Evolutionary conservation across 2,797 vertebrate genomes (phyloP), one percentile per base, ranked within the genome.

Genomic region (Bovichtus diacanthus): DNA sequence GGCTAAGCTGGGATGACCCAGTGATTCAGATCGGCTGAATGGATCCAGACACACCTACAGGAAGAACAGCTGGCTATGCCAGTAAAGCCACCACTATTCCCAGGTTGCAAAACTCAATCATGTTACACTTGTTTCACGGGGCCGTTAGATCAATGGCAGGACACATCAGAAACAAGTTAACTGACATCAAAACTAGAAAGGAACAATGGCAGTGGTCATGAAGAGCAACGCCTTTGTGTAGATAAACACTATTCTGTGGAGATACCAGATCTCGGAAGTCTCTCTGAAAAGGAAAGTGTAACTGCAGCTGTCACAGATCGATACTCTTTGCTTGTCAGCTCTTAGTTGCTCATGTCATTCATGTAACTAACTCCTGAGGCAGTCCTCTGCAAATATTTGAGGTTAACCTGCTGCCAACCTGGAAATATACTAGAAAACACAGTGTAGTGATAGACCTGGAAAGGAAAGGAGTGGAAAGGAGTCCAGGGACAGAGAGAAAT

Each of bases 1-100:
- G 84, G 74, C 62, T 12, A 19, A 2, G 38, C 41, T 13, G 19
- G 72, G 78, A 79, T 60, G 55, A 59, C 66, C 66, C 54, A 65
- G 80, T 91, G 84, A 90, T 86, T 87, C 88, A 85, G 67, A 73
- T 83, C 41, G 5, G 29, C 15, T 83, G 46, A 82, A 74, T 78
- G 46, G 51, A 66, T 61, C 41, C 34, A 61, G 78, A 74, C 87
- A 88, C 81, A 72, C 90, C 83, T 75, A 64, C 70, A 77, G 83
- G 81, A 91, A 86, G 34, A 55, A 15, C 44, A 3, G 2, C 60
- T 16, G 43, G 7, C 38, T 49, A 16, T 34, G 21, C 46, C 68
- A 82, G 43, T 75, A 44, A 50, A 51, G 41, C 15, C 49, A 50
- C 0, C 9, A 19, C 10, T 23, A 68, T 43, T 54, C 4, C 29